Conservation (phyloP, 2,797 vertebrate species). For the Otolemur crassicaudatus region DNA sequence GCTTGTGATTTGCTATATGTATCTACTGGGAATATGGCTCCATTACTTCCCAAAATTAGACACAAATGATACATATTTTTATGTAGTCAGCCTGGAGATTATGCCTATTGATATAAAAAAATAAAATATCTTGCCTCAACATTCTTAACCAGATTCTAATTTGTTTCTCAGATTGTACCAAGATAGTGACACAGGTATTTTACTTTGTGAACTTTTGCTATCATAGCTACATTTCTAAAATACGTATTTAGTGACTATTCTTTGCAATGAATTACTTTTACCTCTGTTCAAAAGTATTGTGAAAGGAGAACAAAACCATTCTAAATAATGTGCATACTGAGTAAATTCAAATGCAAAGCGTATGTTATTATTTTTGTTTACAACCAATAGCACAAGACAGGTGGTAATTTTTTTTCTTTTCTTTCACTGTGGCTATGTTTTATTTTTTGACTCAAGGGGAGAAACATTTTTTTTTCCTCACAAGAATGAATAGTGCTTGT, state of each 20-base stretch:
- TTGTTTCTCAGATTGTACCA: neutral
- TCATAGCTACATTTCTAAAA: neutral
- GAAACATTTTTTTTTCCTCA: neutral
- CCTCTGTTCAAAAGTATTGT: neutral
- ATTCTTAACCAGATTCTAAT: slow-evolving; percentile 25
- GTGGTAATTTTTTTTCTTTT: neutral
- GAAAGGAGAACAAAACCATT: neutral
- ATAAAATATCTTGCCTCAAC: neutral
- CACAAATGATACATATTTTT: neutral
- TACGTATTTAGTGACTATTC: neutral
- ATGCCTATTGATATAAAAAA: slow-evolving; percentile 45
- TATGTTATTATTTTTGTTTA: neutral
- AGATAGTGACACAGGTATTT: neutral
- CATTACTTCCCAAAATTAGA: slow-evolving; percentile 4
- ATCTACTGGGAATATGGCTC: neutral
- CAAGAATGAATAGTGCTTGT: too few species aligned
- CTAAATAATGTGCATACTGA: neutral
- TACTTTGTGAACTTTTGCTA: neutral
- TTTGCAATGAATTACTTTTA: neutral
- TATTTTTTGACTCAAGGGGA: neutral
- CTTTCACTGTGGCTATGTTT: neutral
- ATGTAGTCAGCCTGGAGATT: slow-evolving; percentile 3
- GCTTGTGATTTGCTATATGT: neutral
- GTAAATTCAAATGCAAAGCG: neutral
- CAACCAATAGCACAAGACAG: neutral